Evolutionary conservation across 2,888 invertebrate species (phyloP).

Genomic region (Napeogenes inachia): DNA sequence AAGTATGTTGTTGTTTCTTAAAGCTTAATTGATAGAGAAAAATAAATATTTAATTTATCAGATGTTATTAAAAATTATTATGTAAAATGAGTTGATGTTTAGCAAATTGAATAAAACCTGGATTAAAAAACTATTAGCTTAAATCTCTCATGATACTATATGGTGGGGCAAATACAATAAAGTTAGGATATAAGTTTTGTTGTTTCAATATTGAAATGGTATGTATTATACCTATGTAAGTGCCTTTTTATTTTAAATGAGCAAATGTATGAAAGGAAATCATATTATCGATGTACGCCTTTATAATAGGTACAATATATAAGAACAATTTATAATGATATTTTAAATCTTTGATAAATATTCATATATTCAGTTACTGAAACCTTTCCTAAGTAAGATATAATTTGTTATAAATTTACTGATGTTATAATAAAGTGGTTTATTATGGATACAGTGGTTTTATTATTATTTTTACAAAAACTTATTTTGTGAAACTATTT

Average conservation of each 20-base stretch:
- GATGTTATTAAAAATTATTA: background rate
- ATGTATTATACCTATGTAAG: background rate
- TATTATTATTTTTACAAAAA: no score
- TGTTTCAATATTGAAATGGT: background rate
- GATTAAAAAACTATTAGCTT: no score
- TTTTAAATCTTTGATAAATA: background rate
- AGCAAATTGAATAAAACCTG: no score
- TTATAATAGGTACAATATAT: background rate
- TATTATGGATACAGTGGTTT: constrained; percentile 3
- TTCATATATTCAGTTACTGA: background rate
- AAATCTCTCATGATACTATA: no score
- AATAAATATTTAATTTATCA: no score
- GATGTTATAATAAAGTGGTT: background rate
- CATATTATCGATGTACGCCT: background rate
- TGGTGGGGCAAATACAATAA: constrained; percentile 1
- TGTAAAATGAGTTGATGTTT: background rate
- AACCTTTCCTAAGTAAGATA: background rate
- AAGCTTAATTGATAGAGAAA: no score
- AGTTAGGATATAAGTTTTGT: background rate
- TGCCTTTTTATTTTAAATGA: constrained; percentile 1
- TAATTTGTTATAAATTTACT: constrained; percentile 1
- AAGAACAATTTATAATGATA: background rate
- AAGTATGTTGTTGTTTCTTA: no score
- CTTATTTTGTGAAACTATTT: no score
- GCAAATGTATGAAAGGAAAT: background rate